A percentile compares a stretch with the other conserved stretches of the same genome.
Evolutionary conservation across 2,113 vertebrate genomes (phyloP).

Genomic region (Forbesichthys papilliferus): DNA sequence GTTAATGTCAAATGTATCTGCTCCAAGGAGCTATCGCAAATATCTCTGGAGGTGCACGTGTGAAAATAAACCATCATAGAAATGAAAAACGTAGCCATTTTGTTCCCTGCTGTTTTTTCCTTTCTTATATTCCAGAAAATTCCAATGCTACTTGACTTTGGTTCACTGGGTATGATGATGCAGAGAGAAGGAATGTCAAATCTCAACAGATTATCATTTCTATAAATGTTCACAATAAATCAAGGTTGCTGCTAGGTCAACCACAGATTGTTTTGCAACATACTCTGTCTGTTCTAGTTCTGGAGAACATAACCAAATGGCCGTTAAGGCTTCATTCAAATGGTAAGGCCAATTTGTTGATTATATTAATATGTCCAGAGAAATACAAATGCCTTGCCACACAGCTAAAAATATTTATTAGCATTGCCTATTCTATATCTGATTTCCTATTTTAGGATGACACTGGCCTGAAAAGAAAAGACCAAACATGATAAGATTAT

Average conservation of each 20-base stretch:
- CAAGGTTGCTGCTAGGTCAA: conserved; percentile 14
- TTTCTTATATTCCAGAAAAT: background rate
- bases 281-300: background rate
- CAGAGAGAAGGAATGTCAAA: conserved; percentile 36
- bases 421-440: background rate
- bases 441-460: background rate
- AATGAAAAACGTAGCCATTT: background rate
- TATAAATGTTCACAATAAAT: conserved; percentile 43
- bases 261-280: conserved; percentile 8
- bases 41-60: conserved; percentile 39
- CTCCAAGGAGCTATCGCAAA: conserved; percentile 50
- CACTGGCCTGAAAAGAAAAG: background rate
- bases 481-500: no score
- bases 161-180: conserved; percentile 21
- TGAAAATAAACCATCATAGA: conserved; percentile 56
- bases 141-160: conserved; percentile 36
- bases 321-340: background rate
- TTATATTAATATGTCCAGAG: conserved; percentile 2
- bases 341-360: background rate
- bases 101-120: background rate
- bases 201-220: conserved; percentile 36
- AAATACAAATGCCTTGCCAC: conserved; percentile 20
- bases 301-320: background rate
- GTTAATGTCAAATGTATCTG: conserved; percentile 59
- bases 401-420: background rate